Evolutionary conservation across 2,113 vertebrate genomes (phyloP).

Genomic region (Plecturocebus donacophilus): DNA sequence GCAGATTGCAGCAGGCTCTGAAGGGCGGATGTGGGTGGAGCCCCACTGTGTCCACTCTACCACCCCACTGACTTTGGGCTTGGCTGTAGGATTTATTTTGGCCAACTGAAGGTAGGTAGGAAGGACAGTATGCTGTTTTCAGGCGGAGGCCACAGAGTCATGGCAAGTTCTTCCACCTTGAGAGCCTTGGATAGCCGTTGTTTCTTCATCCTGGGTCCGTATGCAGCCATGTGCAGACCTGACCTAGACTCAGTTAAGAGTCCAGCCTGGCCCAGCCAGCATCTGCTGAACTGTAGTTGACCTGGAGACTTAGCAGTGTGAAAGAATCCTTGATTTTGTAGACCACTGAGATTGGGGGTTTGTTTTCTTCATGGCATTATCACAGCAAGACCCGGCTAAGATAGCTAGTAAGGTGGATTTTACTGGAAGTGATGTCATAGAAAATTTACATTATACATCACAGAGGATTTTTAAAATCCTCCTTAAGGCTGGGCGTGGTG

Average conservation of each 20-base stretch:
- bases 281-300: not conserved
- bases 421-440: not conserved
- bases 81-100: not conserved
- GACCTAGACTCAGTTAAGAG: not conserved
- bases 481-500: not conserved
- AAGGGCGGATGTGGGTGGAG: not conserved
- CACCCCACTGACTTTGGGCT: not conserved
- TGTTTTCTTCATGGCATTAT: constrained; percentile 7
- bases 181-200: not conserved
- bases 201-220: not conserved
- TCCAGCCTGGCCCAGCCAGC: not conserved
- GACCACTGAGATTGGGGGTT: not conserved
- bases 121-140: not conserved
- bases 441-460: not conserved
- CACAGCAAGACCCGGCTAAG: not conserved
- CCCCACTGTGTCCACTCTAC: not conserved
- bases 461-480: not conserved
- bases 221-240: not conserved
- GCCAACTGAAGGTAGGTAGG: not conserved
- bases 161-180: not conserved
- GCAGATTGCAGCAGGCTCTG: not conserved
- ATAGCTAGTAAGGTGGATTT: not conserved
- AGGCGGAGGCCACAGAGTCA: not conserved
- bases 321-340: not conserved
- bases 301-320: not conserved